These are phyloP conservation scores for Tribolium madens DNA, from an alignment of 1,140 invertebrate species.

Conservation along the genomic window DNA sequence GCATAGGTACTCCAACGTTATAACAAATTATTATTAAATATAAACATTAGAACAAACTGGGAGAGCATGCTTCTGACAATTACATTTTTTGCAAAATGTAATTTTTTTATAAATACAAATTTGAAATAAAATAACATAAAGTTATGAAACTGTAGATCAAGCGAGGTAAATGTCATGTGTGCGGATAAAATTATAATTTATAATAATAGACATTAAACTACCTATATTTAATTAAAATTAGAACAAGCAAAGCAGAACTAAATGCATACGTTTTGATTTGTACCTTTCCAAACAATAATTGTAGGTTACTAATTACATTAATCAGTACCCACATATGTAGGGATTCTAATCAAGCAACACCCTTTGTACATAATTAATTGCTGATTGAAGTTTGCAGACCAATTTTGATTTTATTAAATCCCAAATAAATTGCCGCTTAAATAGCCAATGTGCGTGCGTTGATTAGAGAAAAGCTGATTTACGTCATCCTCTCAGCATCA, in stretches of 20 bases:
- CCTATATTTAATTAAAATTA: neutral
- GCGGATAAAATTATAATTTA: too few relatives aligned
- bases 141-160: too few relatives aligned
- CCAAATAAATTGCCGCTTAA: slow-evolving; percentile 38
- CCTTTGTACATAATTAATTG: slow-evolving; percentile 41
- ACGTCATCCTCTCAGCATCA: slow-evolving; percentile 27
- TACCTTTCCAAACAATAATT: slow-evolving; percentile 2
- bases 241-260: slow-evolving; percentile 2
- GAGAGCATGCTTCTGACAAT: too few relatives aligned
- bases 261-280: slow-evolving; percentile 20
- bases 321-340: slow-evolving; percentile 18
- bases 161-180: too few relatives aligned
- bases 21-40: too few relatives aligned
- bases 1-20: too few relatives aligned
- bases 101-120: too few relatives aligned
- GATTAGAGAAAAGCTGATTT: slow-evolving; percentile 32
- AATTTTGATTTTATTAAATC: slow-evolving; percentile 39
- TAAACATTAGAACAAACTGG: too few relatives aligned
- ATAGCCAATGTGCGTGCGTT: slow-evolving; percentile 35
- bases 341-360: slow-evolving; percentile 36
- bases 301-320: slow-evolving; percentile 29
- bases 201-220: too few relatives aligned
- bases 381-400: slow-evolving; percentile 35
- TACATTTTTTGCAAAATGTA: too few relatives aligned
- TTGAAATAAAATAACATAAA: too few relatives aligned